phyloP scores from a whole-genome alignment of 2,113 vertebrate species.

The Diadophis punctatus region DNA sequence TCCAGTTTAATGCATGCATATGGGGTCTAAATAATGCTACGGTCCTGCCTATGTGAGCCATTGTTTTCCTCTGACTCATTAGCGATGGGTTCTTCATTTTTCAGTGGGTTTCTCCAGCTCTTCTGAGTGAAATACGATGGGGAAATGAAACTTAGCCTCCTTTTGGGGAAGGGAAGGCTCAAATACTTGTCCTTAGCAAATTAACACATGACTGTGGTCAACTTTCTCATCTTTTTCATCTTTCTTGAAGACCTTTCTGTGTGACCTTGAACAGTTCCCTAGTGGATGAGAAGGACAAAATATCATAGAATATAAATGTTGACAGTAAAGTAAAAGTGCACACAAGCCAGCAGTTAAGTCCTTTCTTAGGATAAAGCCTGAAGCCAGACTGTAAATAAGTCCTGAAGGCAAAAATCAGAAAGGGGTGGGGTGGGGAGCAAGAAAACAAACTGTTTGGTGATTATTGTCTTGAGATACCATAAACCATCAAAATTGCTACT shows the following conservation, averaged over 20 bases:
- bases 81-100: background rate
- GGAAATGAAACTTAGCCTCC: background rate
- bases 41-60: background rate
- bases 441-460: background rate
- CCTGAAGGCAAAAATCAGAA: background rate
- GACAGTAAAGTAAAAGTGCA: background rate
- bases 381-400: background rate
- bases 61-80: background rate
- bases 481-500: background rate
- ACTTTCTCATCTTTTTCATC: background rate
- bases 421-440: accelerated
- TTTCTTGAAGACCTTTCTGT: background rate
- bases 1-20: background rate
- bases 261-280: background rate
- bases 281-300: background rate
- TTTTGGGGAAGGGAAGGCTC: background rate
- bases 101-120: background rate
- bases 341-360: background rate
- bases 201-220: background rate
- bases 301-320: background rate
- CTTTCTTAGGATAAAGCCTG: background rate
- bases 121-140: background rate
- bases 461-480: background rate
- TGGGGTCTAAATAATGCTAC: background rate
- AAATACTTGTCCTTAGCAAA: background rate